phyloP scores from a whole-genome alignment of 2,797 vertebrate genomes.

The Rhinichthys osculus region DNA sequence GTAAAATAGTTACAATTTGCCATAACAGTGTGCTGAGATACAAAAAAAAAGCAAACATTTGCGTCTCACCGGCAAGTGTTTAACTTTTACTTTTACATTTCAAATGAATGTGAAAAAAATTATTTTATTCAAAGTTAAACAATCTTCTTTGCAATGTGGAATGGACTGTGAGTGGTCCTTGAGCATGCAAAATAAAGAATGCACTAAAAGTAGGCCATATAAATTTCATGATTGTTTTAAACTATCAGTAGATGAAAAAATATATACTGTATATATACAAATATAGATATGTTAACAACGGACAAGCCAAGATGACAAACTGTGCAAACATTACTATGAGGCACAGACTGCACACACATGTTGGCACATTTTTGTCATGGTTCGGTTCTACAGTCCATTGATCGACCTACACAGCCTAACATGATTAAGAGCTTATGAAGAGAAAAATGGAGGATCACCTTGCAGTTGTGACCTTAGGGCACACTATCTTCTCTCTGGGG shows the following conservation, averaged over 20 bases:
- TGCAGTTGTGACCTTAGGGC: slow-evolving; percentile 32
- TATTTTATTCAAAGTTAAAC: too few relatives aligned
- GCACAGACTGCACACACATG: neutral
- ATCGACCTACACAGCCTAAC: neutral
- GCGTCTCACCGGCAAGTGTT: neutral
- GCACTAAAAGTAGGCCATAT: neutral
- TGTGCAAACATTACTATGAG: neutral
- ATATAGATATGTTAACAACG: neutral
- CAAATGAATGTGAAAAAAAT: neutral
- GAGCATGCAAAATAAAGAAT: neutral
- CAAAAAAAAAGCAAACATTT: too few relatives aligned
- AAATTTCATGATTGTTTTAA: neutral
- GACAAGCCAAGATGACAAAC: neutral
- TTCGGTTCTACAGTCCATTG: slow-evolving; percentile 22
- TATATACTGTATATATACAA: too few relatives aligned
- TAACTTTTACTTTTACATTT: neutral
- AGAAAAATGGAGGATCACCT: slow-evolving; percentile 30
- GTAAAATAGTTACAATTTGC: too few relatives aligned
- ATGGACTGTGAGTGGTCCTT: neutral
- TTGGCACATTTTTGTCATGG: slow-evolving; percentile 3
- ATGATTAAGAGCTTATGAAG: slow-evolving; percentile 18
- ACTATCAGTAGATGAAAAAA: neutral
- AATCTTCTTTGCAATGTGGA: neutral
- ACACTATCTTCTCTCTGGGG: slow-evolving; percentile 12
- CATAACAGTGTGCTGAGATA: too few relatives aligned